These are phyloP conservation scores for Cosmopolites sordidus DNA, from an alignment of 2,888 invertebrate species.

Conservation along the genomic window DNA sequence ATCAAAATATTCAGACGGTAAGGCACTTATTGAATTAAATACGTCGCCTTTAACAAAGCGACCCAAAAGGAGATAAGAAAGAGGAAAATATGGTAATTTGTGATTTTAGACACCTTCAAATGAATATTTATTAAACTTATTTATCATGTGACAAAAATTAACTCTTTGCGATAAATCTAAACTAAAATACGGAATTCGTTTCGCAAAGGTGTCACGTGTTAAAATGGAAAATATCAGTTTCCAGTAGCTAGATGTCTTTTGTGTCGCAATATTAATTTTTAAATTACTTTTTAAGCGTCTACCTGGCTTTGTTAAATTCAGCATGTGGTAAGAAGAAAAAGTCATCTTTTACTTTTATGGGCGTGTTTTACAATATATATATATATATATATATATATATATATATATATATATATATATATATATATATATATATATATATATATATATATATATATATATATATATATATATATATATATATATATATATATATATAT, in stretches of 20 bases:
- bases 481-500: no score
- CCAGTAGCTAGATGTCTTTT: neutral
- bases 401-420: no score
- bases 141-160: conserved; percentile 26
- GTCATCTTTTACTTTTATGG: no score
- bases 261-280: neutral
- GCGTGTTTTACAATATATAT: no score
- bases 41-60: conserved; percentile 19
- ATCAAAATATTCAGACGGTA: conserved; percentile 17
- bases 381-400: no score
- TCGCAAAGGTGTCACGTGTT: neutral
- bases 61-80: conserved; percentile 17
- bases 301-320: neutral
- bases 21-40: conserved; percentile 24
- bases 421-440: no score
- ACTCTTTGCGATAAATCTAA: conserved; percentile 17
- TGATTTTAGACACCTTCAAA: conserved; percentile 22
- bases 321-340: neutral
- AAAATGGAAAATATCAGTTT: neutral
- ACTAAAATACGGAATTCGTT: conserved; percentile 6
- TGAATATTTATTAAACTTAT: conserved; percentile 26
- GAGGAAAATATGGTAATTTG: conserved; percentile 20
- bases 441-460: no score
- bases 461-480: no score
- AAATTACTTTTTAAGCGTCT: neutral